Evolutionary conservation across 2,113 vertebrate species (phyloP), one percentile per base, ranked within the genome.

Genomic region (Paramisgurnus dabryanus): DNA sequence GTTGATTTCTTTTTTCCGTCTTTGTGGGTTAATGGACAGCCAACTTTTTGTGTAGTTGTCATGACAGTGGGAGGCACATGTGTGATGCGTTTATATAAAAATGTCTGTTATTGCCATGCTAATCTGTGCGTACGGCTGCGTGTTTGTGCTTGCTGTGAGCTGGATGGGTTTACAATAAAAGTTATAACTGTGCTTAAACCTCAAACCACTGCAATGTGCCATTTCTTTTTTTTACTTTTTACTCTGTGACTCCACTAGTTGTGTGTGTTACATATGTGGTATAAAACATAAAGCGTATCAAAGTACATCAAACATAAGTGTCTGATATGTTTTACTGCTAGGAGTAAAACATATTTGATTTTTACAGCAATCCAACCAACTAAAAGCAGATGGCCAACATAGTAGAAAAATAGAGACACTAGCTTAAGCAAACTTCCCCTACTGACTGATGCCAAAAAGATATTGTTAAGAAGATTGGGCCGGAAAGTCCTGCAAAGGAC

Each of bases 51-150:
- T 79, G 76, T 73, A 17, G 39, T 39, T 67, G 80, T 64, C 49
- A 71, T 40, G 40, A 80, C 12, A n/a, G 8, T 60, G 34, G 73
- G 73, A 63, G 27, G 8, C 45, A 49, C 15, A 49, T 41, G 55
- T 78, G 73, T 75, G 72, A 7, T 17, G 55, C 50, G 60, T 64
- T 58, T 78, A n/a, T 67, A 12, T 47, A 15, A 50, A 58, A 64
- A 43, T 47, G 39, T 22, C 39, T 72, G 34, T 18, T 11, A 10
- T 12, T 9, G 22, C 10, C 39, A 55, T 18, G 18, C 45, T 55
- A 50, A 71, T 55, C 68, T 34, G 68, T 12, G 53, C 27, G 8
- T 50, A 72, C 40, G 43, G 71, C 10, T 73, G 58, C 43, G 40
- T 43, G 17, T 53, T 22, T 53, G 6, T 7, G 55, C 7, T 58